phyloP scores from a whole-genome alignment of 2,797 vertebrate genomes.

The Paguma larvata region DNA sequence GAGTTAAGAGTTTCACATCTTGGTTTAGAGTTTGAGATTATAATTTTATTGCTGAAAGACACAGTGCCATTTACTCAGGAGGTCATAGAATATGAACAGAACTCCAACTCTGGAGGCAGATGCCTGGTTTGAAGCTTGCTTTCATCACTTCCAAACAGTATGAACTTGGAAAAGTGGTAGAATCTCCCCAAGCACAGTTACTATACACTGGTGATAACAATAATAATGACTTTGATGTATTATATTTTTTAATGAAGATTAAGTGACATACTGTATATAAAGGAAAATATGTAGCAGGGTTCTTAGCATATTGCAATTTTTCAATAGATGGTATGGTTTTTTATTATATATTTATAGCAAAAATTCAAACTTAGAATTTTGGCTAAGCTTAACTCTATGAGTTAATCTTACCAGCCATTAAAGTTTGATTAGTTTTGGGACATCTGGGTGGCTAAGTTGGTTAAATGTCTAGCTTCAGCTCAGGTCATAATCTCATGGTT shows the following conservation, averaged over 20 bases:
- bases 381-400: background rate
- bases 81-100: background rate
- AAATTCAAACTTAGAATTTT: slow-evolving; percentile 38
- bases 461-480: too few relatives aligned
- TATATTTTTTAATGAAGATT: slow-evolving; percentile 34
- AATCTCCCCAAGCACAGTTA: background rate
- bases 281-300: background rate
- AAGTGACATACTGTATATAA: background rate
- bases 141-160: background rate
- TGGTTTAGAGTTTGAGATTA: background rate
- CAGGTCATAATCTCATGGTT: too few relatives aligned
- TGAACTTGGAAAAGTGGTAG: background rate
- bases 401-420: background rate
- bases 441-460: too few relatives aligned
- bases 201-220: background rate
- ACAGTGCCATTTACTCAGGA: background rate
- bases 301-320: background rate
- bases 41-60: background rate
- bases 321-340: background rate
- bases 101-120: background rate
- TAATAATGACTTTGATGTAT: background rate
- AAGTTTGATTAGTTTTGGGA: background rate
- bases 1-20: background rate
- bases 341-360: background rate
- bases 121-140: background rate